These are phyloP conservation scores for Anhinga anhinga DNA, from an alignment of 2,113 vertebrate genomes.

Conservation along the genomic window DNA sequence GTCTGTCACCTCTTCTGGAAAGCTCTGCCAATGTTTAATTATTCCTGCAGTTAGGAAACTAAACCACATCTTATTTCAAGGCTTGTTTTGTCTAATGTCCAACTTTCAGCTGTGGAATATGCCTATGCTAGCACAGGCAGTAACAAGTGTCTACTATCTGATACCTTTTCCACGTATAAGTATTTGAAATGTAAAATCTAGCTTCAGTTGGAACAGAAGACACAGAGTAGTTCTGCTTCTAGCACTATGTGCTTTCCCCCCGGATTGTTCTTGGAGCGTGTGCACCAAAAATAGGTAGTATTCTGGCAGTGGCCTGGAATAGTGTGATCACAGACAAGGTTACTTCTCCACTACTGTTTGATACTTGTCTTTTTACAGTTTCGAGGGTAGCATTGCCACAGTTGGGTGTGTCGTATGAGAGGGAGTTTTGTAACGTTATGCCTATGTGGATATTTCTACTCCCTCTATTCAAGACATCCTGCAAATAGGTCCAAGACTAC, in stretches of 20 bases:
- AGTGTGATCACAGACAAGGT: not conserved
- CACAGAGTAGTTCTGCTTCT: not conserved
- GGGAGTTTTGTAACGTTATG: not conserved
- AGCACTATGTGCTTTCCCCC: not conserved
- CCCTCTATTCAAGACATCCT: not conserved
- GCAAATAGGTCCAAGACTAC: not conserved
- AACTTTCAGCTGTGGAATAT: constrained; percentile 16
- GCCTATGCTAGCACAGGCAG: not conserved
- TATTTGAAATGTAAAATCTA: not conserved
- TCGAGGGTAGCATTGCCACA: not conserved
- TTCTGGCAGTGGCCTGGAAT: not conserved
- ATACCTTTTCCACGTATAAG: not conserved
- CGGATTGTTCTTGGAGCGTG: not conserved
- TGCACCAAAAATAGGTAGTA: not conserved
- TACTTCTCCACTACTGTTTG: not conserved
- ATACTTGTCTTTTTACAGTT: not conserved
- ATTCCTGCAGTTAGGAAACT: constrained; percentile 19
- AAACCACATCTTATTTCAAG: constrained; percentile 5
- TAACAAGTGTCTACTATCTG: not conserved
- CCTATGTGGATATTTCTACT: not conserved
- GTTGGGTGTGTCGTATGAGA: not conserved
- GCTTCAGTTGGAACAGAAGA: not conserved
- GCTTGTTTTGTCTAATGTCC: constrained; percentile 46
- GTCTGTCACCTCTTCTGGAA: constrained; percentile 37
- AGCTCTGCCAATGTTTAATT: constrained; percentile 46